phyloP scores from a whole-genome alignment of 2,888 invertebrate genomes.

The Pyrochroa serraticornis region DNA sequence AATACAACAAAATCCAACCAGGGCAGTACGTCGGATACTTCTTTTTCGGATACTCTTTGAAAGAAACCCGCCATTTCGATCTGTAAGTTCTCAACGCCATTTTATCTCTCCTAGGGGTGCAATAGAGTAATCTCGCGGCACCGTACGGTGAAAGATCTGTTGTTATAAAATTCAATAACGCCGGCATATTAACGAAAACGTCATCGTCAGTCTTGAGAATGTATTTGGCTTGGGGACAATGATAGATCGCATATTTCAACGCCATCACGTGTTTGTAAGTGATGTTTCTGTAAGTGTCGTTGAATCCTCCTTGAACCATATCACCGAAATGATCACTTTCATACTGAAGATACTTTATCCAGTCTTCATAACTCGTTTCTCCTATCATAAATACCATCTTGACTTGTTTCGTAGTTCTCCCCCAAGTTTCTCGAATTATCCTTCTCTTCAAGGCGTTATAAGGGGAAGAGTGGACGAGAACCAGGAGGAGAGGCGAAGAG shows the following conservation, averaged over 20 bases:
- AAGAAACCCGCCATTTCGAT: constrained; percentile 80
- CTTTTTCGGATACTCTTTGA: constrained; percentile 66
- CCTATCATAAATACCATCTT: constrained; percentile 74
- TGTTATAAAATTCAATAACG: constrained; percentile 65
- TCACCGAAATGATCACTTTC: constrained; percentile 69
- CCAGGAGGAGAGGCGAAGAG: constrained; percentile 59
- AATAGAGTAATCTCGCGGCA: constrained; percentile 67
- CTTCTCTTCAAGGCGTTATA: constrained; percentile 68
- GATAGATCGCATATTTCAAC: constrained; percentile 76
- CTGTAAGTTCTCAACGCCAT: constrained; percentile 60
- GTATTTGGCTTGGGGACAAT: constrained; percentile 70
- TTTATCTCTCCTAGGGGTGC: constrained; percentile 57
- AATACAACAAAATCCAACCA: constrained; percentile 69
- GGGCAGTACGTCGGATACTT: constrained; percentile 79
- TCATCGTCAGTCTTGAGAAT: constrained; percentile 81
- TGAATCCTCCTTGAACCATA: constrained; percentile 77
- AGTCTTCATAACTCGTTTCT: constrained; percentile 52
- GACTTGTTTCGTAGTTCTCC: constrained; percentile 58
- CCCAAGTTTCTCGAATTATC: constrained; percentile 78
- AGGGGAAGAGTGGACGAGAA: constrained; percentile 75
- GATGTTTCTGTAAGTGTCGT: constrained; percentile 80
- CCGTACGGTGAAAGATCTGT: constrained; percentile 66
- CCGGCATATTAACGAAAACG: constrained; percentile 73
- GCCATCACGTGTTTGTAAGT: constrained; percentile 86
- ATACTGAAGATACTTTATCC: constrained; percentile 48